A percentile compares a stretch with the other conserved stretches of the same genome.
Evolutionary conservation across 2,797 vertebrate genomes (phyloP).

Genomic region (Orestias chungarensis): DNA sequence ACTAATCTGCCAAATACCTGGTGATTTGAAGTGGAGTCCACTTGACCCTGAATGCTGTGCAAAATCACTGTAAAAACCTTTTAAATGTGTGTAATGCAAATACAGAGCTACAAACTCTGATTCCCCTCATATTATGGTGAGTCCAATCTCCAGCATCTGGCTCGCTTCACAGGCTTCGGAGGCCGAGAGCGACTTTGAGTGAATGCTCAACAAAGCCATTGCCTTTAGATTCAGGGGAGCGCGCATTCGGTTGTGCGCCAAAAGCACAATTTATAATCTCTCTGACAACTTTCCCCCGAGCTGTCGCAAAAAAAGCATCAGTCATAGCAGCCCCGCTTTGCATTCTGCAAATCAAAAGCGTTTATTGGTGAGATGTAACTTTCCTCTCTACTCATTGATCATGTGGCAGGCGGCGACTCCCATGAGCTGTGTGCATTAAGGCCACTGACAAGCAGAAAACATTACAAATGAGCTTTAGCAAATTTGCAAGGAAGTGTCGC

Average conservation of each 20-base stretch:
- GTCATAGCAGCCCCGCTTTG: conserved; percentile 72
- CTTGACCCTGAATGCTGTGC: conserved; percentile 50
- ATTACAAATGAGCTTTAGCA: conserved; percentile 78
- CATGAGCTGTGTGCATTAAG: conserved; percentile 74
- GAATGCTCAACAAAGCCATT: conserved; percentile 49
- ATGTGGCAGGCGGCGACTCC: conserved; percentile 72
- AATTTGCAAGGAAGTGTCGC: conserved; percentile 67
- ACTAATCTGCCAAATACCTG: conserved; percentile 51
- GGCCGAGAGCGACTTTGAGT: conserved; percentile 66
- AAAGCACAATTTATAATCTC: conserved; percentile 77
- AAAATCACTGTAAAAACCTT: conserved; percentile 60
- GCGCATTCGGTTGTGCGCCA: conserved; percentile 49
- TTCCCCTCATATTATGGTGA: conserved; percentile 35
- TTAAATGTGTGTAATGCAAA: conserved; percentile 40
- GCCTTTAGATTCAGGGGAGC: conserved; percentile 63
- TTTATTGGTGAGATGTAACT: conserved; percentile 81
- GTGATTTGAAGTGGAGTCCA: conserved; percentile 57
- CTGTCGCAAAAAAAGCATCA: conserved; percentile 61
- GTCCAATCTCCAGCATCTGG: conserved; percentile 20
- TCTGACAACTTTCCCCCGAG: conserved; percentile 67
- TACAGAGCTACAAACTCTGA: conserved; percentile 51
- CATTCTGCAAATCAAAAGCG: conserved; percentile 73
- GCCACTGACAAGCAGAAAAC: conserved; percentile 78
- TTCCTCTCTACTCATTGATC: conserved; percentile 77
- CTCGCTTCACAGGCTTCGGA: conserved; percentile 10